phyloP scores from a whole-genome alignment of 2,113 vertebrate genomes.

The Nothocercus julius region DNA sequence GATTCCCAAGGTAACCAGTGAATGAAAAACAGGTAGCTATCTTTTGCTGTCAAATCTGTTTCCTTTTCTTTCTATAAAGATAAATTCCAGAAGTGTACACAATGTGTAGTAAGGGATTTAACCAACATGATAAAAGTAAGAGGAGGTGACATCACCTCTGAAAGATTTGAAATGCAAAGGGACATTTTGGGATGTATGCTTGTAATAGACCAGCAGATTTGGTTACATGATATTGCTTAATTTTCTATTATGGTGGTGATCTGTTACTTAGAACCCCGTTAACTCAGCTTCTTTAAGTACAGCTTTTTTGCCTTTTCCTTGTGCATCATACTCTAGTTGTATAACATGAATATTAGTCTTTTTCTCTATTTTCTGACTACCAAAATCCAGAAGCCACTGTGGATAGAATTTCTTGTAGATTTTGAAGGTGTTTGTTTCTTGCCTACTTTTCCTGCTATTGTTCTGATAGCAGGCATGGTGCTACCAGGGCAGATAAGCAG shows the following conservation, averaged over 20 bases:
- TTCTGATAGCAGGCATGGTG: accelerated
- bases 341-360: background rate
- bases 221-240: background rate
- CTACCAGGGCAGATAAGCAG: accelerated
- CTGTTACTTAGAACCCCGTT: background rate
- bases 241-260: background rate
- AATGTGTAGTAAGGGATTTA: background rate
- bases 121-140: background rate
- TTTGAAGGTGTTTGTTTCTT: background rate
- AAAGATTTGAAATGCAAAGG: background rate
- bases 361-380: background rate
- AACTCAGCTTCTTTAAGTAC: background rate
- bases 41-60: background rate
- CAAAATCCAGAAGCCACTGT: accelerated
- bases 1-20: background rate
- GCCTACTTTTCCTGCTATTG: accelerated
- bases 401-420: background rate
- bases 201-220: background rate
- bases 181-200: background rate
- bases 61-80: background rate
- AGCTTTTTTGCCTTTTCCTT: background rate
- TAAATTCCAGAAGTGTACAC: background rate
- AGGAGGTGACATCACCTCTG: background rate
- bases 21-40: background rate
- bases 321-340: accelerated